Evolutionary conservation across 2,888 invertebrate genomes (phyloP).

Genomic region (Spisula subtruncata): DNA sequence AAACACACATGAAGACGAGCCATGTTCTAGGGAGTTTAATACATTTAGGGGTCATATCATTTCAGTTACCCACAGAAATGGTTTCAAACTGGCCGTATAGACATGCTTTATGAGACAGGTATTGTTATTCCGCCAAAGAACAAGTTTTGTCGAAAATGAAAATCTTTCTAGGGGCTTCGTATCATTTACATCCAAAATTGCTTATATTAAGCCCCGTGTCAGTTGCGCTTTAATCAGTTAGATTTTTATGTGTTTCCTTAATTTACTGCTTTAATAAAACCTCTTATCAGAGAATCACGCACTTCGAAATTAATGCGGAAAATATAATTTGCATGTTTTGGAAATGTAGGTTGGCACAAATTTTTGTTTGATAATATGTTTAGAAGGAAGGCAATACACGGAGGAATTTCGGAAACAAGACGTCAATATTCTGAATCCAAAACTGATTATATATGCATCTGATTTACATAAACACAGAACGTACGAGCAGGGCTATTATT

Average conservation of each 20-base stretch:
- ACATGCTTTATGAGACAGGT: conserved; percentile 47
- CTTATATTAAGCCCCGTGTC: conserved; percentile 49
- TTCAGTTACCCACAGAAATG: conserved; percentile 26
- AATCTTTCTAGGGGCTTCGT: conserved; percentile 27
- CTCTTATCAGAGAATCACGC: conserved; percentile 46
- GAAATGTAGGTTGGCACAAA: conserved; percentile 42
- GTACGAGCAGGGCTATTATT: conserved; percentile 4
- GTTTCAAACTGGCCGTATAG: conserved; percentile 30
- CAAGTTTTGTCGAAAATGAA: conserved; percentile 47
- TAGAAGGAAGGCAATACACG: conserved; percentile 7
- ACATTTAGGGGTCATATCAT: conserved; percentile 11
- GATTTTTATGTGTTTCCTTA: conserved; percentile 52
- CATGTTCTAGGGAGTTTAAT: not conserved
- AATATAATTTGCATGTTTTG: conserved; percentile 51
- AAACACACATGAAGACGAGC: not conserved
- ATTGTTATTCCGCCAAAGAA: conserved; percentile 35
- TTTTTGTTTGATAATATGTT: conserved; percentile 46
- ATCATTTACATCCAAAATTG: conserved; percentile 56
- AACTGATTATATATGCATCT: conserved; percentile 18
- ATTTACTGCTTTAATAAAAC: conserved; percentile 57
- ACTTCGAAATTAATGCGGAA: conserved; percentile 41
- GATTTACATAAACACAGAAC: conserved; percentile 19
- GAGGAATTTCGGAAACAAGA: conserved; percentile 30
- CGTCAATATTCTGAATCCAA: conserved; percentile 32
- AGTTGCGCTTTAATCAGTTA: conserved; percentile 51